A percentile compares a stretch with the other conserved stretches of the same genome.
Evolutionary conservation across 2,113 vertebrate species (phyloP).

Genomic region (Pimephales promelas): DNA sequence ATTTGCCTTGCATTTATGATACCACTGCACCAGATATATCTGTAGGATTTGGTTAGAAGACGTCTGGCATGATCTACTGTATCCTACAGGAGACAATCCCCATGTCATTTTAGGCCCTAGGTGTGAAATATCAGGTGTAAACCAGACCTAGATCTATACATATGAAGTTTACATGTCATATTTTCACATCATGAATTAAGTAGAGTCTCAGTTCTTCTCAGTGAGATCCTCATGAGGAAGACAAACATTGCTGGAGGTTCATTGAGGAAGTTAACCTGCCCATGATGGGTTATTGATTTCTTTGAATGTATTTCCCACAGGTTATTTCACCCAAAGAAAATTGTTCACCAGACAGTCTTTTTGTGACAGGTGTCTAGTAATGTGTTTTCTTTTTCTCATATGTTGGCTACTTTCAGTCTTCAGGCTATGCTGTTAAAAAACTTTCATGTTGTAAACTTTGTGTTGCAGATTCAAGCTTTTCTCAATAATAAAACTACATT

Average conservation of each 20-base stretch:
- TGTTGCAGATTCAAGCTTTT: not conserved
- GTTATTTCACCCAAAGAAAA: slow-evolving; percentile 51
- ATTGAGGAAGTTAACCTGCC: slow-evolving; percentile 34
- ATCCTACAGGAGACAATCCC: not conserved
- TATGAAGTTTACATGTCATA: not conserved
- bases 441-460: not conserved
- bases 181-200: slow-evolving; percentile 17
- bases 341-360: slow-evolving; percentile 37
- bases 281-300: slow-evolving; percentile 62
- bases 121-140: not conserved
- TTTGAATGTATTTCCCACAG: slow-evolving; percentile 46
- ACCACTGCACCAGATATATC: not conserved
- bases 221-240: slow-evolving; percentile 42
- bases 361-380: slow-evolving; percentile 27
- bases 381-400: slow-evolving; percentile 7
- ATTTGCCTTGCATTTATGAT: slow-evolving; percentile 16
- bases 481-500: not conserved
- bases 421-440: not conserved
- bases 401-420: not conserved
- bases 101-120: not conserved
- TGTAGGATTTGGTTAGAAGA: not conserved
- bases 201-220: slow-evolving; percentile 16
- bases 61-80: not conserved
- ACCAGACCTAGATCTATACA: not conserved
- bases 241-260: slow-evolving; percentile 47